Evolutionary conservation across 2,888 invertebrate genomes (phyloP).

Genomic region (Phania funesta): DNA sequence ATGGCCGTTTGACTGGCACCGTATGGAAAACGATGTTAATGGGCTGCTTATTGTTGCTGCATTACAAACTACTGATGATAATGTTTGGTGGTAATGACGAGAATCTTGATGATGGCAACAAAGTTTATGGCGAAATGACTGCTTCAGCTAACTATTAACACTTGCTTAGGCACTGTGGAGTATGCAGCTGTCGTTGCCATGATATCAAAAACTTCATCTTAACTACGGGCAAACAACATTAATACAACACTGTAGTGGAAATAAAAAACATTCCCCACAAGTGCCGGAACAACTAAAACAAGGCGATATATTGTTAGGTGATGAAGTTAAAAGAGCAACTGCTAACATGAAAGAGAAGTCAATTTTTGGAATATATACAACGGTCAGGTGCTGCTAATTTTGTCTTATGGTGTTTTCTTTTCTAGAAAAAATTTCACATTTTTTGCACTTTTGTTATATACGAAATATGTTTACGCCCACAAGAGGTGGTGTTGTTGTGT

Average conservation of each 20-base stretch:
- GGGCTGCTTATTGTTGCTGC: slow-evolving; percentile 4
- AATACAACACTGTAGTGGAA: slow-evolving; percentile 12
- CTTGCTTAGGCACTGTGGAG: neutral
- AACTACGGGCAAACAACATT: slow-evolving; percentile 34
- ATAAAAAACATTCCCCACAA: slow-evolving; percentile 1
- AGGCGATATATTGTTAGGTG: slow-evolving; percentile 11
- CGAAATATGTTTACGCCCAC: no score
- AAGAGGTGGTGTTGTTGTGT: no score
- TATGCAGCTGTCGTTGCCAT: slow-evolving; percentile 5
- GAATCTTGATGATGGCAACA: slow-evolving; percentile 37
- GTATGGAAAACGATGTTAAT: slow-evolving; percentile 16
- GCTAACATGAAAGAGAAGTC: no score
- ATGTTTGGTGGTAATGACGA: slow-evolving; percentile 22
- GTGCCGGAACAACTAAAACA: slow-evolving; percentile 14
- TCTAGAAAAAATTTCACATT: no score
- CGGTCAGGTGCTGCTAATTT: no score
- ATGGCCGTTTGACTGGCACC: neutral
- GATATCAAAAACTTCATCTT: slow-evolving; percentile 46
- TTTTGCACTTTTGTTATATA: no score
- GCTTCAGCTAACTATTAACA: slow-evolving; percentile 16
- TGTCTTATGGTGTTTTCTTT: no score
- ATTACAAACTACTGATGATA: neutral
- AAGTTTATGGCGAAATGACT: slow-evolving; percentile 34
- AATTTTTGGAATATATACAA: no score
- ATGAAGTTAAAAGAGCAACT: neutral